These are phyloP conservation scores for Solenodon paradoxus DNA, from an alignment of 2,113 vertebrate species.

Conservation along the genomic window DNA sequence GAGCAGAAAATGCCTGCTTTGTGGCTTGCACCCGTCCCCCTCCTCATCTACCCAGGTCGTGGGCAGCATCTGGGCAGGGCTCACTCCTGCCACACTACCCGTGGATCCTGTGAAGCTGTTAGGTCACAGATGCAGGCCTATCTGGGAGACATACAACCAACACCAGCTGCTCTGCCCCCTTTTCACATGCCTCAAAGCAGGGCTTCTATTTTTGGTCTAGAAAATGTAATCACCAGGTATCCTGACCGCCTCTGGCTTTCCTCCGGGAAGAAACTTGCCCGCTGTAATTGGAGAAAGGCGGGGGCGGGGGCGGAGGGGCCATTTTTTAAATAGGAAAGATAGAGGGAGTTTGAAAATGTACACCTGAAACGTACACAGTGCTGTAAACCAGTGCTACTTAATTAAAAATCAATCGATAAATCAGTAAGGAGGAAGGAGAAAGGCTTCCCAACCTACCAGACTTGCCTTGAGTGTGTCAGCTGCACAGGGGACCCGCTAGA, in stretches of 20 bases:
- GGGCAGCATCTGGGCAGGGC: fast-evolving
- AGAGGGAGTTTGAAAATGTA: too few species aligned
- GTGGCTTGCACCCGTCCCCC: fast-evolving
- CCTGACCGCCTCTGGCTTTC: background rate
- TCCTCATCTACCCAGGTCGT: fast-evolving
- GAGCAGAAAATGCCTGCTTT: background rate
- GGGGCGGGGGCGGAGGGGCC: background rate
- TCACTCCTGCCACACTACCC: too few species aligned
- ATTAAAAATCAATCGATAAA: too few species aligned
- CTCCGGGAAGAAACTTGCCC: background rate
- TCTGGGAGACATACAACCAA: background rate
- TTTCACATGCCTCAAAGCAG: background rate
- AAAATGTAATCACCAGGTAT: background rate
- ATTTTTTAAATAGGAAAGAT: background rate
- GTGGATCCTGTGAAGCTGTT: background rate
- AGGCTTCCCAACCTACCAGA: background rate
- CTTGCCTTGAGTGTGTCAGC: background rate
- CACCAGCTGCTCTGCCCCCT: background rate
- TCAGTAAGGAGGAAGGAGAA: too few species aligned
- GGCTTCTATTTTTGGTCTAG: background rate
- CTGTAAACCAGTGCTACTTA: too few species aligned
- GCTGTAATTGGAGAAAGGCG: background rate
- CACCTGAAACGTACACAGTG: too few species aligned
- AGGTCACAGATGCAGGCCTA: background rate
- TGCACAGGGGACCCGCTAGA: background rate